Base-by-base conservation (phyloP, 2,113 vertebrate species). In the Callaeas wilsoni region DNA sequence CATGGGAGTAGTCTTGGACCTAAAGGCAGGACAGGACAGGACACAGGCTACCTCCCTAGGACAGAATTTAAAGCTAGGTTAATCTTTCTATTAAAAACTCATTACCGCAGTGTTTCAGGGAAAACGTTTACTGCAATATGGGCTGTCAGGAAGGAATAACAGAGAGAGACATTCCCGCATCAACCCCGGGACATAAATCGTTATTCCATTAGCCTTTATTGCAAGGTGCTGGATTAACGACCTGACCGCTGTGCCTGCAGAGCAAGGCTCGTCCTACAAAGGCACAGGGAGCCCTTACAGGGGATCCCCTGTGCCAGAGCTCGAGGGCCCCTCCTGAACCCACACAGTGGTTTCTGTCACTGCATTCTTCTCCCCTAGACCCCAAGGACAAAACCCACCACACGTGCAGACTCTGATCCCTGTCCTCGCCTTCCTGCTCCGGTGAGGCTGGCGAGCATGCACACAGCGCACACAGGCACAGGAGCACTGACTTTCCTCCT, bases 171-270 rank as follows among this genome's bases (percentile, higher is more conserved):
- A 98, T 98, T 98, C 97, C 97, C 95, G 68, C 96, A 95, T 94
- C 97, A 95, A 95, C 96, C 97, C 30, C 5, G 27, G 93, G 95
- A 96, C 94, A 97, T 96, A 97, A 98, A 97, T 97, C 91, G 21
- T 95, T 96, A 96, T 97, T 97, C 96, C 96, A 97, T 98, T 97
- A 97, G 93, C 96, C 95, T 96, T 97, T 97, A 97, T 93, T 96
- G 97, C 95, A 92, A 96, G 97, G 91, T 65, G 80, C 92, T 97
- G 96, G 74, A 96, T 97, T 93, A 94, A 97, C 39, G 82, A 88
- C 92, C 67, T 75, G 91, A 76, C 81, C 13, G 5, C 94, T 84
- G 55, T 78, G 57, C 84, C 89, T 79, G 91, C 59, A 86, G 92
- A 95, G 59, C 41, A 55, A 69, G 35, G 56, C 49, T 88, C 37